Conservation (phyloP, 2,797 vertebrate genomes). For the Onychomys leucogaster region DNA sequence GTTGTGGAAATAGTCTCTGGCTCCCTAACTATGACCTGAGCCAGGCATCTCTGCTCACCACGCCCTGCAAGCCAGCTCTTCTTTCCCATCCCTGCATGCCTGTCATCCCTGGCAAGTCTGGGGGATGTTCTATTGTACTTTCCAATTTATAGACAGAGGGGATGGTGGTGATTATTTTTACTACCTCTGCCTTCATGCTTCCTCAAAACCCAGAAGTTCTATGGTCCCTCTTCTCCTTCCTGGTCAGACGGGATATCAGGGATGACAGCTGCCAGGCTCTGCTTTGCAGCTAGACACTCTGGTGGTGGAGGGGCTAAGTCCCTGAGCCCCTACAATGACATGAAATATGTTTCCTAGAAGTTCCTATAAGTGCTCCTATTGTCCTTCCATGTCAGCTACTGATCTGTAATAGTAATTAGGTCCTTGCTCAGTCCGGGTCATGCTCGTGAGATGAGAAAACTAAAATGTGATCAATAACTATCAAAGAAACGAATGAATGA, state of each 20-base stretch:
- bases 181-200: background rate
- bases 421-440: background rate
- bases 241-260: background rate
- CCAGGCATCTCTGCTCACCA: background rate
- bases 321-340: background rate
- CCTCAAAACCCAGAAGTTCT: background rate
- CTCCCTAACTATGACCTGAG: background rate
- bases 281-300: accelerated
- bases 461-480: background rate
- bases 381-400: background rate
- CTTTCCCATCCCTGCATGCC: background rate
- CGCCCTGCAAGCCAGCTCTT: accelerated
- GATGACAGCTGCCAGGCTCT: background rate
- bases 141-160: background rate
- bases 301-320: too few relatives aligned
- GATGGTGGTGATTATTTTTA: background rate
- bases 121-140: background rate
- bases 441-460: background rate
- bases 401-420: background rate
- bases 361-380: background rate
- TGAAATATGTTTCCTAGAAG: background rate
- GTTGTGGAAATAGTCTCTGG: background rate
- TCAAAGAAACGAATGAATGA: background rate
- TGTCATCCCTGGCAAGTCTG: background rate
- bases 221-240: background rate